Conservation (phyloP, 2,888 invertebrate species). For the Caenorhabditis virilis region DNA sequence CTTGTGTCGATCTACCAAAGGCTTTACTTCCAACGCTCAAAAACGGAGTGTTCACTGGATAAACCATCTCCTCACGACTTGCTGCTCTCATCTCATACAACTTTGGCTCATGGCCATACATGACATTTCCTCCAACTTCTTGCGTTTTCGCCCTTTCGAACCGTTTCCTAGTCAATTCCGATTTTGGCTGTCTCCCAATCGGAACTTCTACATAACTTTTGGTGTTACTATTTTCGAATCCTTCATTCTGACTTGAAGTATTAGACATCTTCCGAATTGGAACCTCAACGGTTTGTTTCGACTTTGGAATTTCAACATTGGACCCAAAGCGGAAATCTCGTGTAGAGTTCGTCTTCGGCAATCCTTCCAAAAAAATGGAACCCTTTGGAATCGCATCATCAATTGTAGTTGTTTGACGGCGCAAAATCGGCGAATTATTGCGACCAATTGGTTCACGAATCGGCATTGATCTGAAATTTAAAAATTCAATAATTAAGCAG, state of each 20-base stretch:
- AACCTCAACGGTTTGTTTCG: constrained; percentile 3
- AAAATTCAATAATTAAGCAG: too few relatives aligned
- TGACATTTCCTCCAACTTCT: constrained; percentile 3
- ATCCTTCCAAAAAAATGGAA: background rate
- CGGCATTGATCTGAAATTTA: constrained; percentile 2
- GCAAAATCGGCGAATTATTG: constrained; percentile 1
- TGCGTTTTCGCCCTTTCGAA: constrained; percentile 23
- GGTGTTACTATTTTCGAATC: background rate
- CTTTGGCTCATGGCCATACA: background rate
- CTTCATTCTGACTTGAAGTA: background rate
- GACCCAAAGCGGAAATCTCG: too few relatives aligned
- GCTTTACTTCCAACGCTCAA: constrained; percentile 10
- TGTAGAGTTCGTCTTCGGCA: background rate
- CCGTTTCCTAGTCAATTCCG: background rate
- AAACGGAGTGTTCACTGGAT: constrained; percentile 12
- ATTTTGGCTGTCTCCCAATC: background rate
- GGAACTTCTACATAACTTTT: constrained; percentile 8
- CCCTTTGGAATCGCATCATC: background rate
- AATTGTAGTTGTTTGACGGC: constrained; percentile 2
- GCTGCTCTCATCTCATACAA: constrained; percentile 16
- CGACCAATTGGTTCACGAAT: constrained; percentile 3
- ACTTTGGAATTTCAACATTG: background rate
- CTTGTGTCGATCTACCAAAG: constrained; percentile 20
- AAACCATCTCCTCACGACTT: constrained; percentile 5
- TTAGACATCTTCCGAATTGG: background rate